Percentiles rank a stretch among this genome's conserved stretches.
Evolutionary conservation across 2,888 invertebrate species (phyloP).

Genomic region (Eumacrocentrus americanus): DNA sequence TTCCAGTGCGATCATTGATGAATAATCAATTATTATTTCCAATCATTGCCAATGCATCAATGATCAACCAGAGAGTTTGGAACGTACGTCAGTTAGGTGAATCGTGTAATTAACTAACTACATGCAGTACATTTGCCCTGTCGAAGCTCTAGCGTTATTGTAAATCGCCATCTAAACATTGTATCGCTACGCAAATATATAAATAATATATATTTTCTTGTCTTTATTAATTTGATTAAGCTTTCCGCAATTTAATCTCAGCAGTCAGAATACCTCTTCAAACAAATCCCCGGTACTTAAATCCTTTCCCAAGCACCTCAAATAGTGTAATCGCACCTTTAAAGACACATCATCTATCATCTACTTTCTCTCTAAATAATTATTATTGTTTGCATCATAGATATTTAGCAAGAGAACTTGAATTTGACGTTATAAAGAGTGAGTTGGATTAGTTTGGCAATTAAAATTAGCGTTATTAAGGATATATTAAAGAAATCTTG

Average conservation of each 20-base stretch:
- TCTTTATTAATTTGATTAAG: background rate
- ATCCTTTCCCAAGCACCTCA: too few relatives aligned
- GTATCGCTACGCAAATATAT: constrained; percentile 23
- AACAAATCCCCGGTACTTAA: too few relatives aligned
- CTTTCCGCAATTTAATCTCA: constrained; percentile 18
- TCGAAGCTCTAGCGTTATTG: constrained; percentile 31
- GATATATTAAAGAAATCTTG: too few relatives aligned
- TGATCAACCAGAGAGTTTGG: constrained; percentile 29
- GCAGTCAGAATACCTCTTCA: constrained; percentile 40
- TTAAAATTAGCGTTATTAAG: background rate
- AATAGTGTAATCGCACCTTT: too few relatives aligned
- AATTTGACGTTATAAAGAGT: background rate
- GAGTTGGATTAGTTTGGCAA: background rate
- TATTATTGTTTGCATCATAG: too few relatives aligned
- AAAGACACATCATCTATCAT: too few relatives aligned
- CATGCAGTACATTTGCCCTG: constrained; percentile 30
- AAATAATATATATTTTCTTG: too few relatives aligned
- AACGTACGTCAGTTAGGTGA: constrained; percentile 32
- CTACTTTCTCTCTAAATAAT: too few relatives aligned
- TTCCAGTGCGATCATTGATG: too few relatives aligned
- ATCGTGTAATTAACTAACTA: constrained; percentile 13
- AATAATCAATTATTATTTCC: too few relatives aligned
- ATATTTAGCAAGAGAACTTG: background rate
- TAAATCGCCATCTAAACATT: too few relatives aligned
- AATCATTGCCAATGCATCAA: constrained; percentile 23